Evolutionary conservation across 2,888 invertebrate genomes (phyloP), one percentile per base, ranked within the genome.

Genomic region (Metalampra italica): DNA sequence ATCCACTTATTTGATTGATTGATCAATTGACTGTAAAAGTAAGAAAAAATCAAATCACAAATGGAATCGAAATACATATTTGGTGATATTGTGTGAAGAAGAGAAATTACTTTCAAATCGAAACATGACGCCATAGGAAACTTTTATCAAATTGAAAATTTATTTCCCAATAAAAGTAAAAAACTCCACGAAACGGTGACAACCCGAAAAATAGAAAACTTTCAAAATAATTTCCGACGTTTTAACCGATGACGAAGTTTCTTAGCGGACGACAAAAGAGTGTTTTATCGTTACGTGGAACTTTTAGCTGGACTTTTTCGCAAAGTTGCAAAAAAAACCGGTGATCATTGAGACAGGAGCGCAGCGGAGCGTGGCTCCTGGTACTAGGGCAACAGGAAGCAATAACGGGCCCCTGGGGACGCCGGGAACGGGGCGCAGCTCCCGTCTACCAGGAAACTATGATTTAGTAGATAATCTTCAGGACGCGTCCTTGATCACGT

Each of bases 381-480:
- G 59, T 63, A 73, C 75, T 67, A 76, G 79, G 72, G 71, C 69
- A 69, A 71, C 88, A 88, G 90, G 90, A 90, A 90, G 87, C 80
- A 89, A 88, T 90, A 90, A 88, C 79, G 78, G 64, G 68, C 73
- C 75, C 77, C 71, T 63, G 69, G 68, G 72, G 66, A 67, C 66
- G 69, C 55, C 61, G 58, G 52, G 49, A 14, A 3, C 53, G 51
- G 60, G 62, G 55, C 49, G 55, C 60, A 56, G 22, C 22, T 22
- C 60, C 59, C 54, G 54, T 60, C 68, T 75, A 77, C 74, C 76
- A 79, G 82, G 86, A 74, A 72, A 80, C 78, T 81, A 85, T 87
- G 88, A 88, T 85, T 83, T 85, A 83, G 71, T 69, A 60, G 72
- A 61, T 70, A 64, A 66, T 67, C 61, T 62, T 59, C 59, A 56